These are phyloP conservation scores for Oreocharis arfaki DNA, from an alignment of 2,113 vertebrate species.

Conservation along the genomic window DNA sequence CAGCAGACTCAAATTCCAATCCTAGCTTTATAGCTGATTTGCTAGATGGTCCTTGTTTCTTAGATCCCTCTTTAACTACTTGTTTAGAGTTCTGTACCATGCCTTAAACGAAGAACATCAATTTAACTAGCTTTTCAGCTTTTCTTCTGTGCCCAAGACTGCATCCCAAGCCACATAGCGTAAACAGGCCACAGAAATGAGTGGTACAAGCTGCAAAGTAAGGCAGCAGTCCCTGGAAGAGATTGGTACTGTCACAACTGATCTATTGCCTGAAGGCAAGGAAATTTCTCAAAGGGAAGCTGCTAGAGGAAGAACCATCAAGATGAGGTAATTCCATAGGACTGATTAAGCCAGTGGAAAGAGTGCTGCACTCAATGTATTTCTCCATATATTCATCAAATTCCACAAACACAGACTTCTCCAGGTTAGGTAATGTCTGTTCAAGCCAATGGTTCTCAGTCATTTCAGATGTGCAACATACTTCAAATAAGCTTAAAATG, in stretches of 20 bases:
- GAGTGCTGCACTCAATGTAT: not conserved
- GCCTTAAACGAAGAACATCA: not conserved
- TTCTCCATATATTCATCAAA: conserved; percentile 43
- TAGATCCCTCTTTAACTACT: not conserved
- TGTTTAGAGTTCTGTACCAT: not conserved
- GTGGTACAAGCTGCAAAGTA: not conserved
- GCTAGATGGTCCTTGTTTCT: not conserved
- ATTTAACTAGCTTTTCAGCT: not conserved
- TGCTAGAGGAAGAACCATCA: not conserved
- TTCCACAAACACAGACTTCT: conserved; percentile 36
- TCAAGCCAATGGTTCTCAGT: not conserved
- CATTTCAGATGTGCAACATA: not conserved
- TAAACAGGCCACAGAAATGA: not conserved
- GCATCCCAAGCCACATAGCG: not conserved
- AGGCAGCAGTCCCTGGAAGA: not conserved
- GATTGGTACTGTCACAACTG: not conserved
- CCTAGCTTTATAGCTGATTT: not conserved
- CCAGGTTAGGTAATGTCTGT: conserved; percentile 47
- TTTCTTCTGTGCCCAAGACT: not conserved
- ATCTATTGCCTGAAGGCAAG: not conserved
- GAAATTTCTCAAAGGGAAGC: not conserved
- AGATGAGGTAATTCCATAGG: conserved; percentile 1
- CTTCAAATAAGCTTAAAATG: not conserved
- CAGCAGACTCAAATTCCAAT: not conserved
- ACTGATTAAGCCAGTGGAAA: conserved; percentile 39